These are phyloP conservation scores for Helostoma temminkii DNA, from an alignment of 2,797 vertebrate species.

Conservation along the genomic window DNA sequence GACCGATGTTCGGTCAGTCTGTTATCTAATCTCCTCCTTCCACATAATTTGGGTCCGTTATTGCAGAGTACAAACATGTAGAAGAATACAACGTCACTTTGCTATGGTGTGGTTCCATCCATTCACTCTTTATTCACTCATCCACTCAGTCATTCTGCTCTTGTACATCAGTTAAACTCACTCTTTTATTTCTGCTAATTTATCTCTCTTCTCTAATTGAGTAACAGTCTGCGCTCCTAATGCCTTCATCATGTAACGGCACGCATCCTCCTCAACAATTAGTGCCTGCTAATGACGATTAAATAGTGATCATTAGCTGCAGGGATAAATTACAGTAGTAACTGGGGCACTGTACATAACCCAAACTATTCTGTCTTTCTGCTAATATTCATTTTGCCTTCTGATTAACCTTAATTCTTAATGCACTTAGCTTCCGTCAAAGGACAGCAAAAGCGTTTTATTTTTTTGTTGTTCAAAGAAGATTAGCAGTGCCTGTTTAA, in stretches of 20 bases:
- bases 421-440: slow-evolving; percentile 39
- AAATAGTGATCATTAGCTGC: slow-evolving; percentile 50
- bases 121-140: slow-evolving; percentile 10
- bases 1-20: no score
- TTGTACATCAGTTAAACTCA: slow-evolving; percentile 28
- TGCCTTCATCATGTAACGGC: slow-evolving; percentile 47
- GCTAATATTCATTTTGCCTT: slow-evolving; percentile 50
- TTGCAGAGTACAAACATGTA: slow-evolving; percentile 29
- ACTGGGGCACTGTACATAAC: slow-evolving; percentile 40
- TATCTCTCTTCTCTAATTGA: slow-evolving; percentile 42
- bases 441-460: slow-evolving; percentile 21
- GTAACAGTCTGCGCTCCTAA: slow-evolving; percentile 20
- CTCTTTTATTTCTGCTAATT: slow-evolving; percentile 29
- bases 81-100: slow-evolving; percentile 16
- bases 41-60: neutral
- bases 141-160: slow-evolving; percentile 21
- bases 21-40: slow-evolving; percentile 44
- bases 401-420: slow-evolving; percentile 66
- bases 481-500: slow-evolving; percentile 56
- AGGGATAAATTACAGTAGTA: slow-evolving; percentile 55
- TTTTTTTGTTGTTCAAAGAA: slow-evolving; percentile 38
- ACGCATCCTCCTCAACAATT: slow-evolving; percentile 49
- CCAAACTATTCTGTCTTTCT: slow-evolving; percentile 13
- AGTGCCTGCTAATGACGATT: slow-evolving; percentile 60
- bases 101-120: slow-evolving; percentile 12